Evolutionary conservation across 2,888 invertebrate genomes (phyloP).

Genomic region (Netelia virgata): DNA sequence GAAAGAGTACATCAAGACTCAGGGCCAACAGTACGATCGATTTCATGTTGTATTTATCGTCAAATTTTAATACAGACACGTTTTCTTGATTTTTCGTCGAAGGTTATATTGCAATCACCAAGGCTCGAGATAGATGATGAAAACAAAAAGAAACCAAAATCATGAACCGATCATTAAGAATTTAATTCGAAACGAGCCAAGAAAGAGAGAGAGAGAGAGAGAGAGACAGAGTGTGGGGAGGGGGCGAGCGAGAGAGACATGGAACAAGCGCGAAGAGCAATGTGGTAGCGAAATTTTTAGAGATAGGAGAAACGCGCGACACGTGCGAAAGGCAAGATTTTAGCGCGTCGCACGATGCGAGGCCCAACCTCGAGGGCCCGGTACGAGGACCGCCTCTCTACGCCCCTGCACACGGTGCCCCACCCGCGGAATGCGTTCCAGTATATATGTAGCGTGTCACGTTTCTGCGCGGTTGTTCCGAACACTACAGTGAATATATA

Average conservation of each 20-base stretch:
- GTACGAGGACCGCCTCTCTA: conserved; percentile 80
- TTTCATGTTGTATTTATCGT: conserved; percentile 9
- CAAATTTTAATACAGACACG: neutral
- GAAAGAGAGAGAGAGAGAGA: too few species aligned
- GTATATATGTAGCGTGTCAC: neutral
- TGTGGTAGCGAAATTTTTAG: neutral
- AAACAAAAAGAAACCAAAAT: neutral
- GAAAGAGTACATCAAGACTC: conserved; percentile 22
- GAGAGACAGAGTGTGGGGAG: neutral
- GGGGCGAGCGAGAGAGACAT: neutral
- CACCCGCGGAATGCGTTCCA: conserved; percentile 75
- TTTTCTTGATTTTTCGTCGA: conserved; percentile 6
- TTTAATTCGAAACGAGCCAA: too few species aligned
- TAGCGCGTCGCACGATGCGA: conserved; percentile 63
- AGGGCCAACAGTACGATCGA: neutral
- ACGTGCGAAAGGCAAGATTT: conserved; percentile 71
- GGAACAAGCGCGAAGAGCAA: neutral
- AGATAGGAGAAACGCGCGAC: conserved; percentile 36
- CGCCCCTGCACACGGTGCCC: conserved; percentile 79
- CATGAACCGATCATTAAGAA: neutral
- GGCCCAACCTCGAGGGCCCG: conserved; percentile 78
- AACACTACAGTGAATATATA: conserved; percentile 19
- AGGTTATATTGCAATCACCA: too few species aligned
- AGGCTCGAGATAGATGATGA: neutral
- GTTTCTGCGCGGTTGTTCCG: neutral